phyloP scores from a whole-genome alignment of 2,113 vertebrate genomes.

The Hydropotes inermis region DNA sequence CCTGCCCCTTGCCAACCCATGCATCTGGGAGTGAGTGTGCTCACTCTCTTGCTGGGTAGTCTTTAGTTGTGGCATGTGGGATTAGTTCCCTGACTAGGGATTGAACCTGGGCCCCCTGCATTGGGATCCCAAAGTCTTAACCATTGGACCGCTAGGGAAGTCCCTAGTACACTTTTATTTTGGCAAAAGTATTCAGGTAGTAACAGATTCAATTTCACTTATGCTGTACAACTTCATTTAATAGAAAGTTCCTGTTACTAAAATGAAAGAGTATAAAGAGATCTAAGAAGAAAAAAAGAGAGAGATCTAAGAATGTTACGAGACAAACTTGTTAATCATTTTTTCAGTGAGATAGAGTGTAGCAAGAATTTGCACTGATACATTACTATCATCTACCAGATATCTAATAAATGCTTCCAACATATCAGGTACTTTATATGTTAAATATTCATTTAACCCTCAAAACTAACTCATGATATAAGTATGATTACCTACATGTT shows the following conservation, averaged over 20 bases:
- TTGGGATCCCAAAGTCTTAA: background rate
- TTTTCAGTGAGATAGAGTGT: background rate
- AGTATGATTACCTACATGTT: background rate
- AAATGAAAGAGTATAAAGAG: background rate
- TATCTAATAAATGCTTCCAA: background rate
- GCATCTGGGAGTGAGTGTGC: background rate
- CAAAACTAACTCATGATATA: background rate
- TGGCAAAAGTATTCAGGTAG: background rate
- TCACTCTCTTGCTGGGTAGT: background rate
- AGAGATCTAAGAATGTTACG: background rate
- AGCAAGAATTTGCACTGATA: background rate
- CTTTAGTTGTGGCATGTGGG: background rate
- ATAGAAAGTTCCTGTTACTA: background rate
- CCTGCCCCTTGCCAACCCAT: background rate
- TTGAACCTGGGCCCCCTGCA: background rate
- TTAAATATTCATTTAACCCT: background rate
- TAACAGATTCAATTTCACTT: background rate
- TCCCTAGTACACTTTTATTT: background rate
- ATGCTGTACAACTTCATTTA: background rate
- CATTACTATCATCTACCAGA: background rate
- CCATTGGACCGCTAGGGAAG: background rate
- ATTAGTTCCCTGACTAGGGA: background rate
- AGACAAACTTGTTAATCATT: background rate
- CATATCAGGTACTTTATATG: background rate
- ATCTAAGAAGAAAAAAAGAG: background rate